These are phyloP conservation scores for Piezodorus guildinii DNA, from an alignment of 1,140 invertebrate species.

Conservation along the genomic window DNA sequence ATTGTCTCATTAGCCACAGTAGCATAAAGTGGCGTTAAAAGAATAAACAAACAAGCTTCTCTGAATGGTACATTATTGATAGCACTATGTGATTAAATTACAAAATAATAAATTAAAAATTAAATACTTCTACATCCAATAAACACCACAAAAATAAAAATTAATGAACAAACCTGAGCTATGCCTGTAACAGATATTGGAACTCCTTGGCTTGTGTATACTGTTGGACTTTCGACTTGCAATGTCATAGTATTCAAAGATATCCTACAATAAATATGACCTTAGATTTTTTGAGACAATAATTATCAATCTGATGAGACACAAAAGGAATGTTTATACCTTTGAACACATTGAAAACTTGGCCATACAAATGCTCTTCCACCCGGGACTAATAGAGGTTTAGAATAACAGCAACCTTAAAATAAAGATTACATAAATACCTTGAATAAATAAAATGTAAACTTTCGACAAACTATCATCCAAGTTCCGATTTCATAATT, in stretches of 20 bases:
- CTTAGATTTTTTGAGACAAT: neutral
- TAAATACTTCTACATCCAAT: neutral
- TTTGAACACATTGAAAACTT: slow-evolving; percentile 83
- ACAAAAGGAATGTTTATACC: slow-evolving; percentile 41
- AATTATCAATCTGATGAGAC: neutral
- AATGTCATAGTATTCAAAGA: slow-evolving; percentile 94
- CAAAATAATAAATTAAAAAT: neutral
- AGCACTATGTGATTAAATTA: neutral
- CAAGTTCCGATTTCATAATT: slow-evolving; percentile 29
- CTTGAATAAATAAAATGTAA: neutral
- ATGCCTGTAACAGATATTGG: slow-evolving; percentile 95
- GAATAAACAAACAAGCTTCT: no score
- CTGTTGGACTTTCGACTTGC: slow-evolving; percentile 79
- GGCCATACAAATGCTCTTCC: slow-evolving; percentile 96
- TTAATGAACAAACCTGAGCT: slow-evolving; percentile 59
- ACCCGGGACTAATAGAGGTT: slow-evolving; percentile 83
- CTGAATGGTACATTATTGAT: no score
- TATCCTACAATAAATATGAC: slow-evolving; percentile 49
- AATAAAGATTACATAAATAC: slow-evolving; percentile 19
- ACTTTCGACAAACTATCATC: neutral
- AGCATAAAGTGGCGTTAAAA: no score
- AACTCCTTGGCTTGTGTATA: slow-evolving; percentile 93
- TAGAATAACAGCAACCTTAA: slow-evolving; percentile 81
- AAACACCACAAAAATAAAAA: neutral
- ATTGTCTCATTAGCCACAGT: no score